Evolutionary conservation across 2,888 invertebrate genomes (phyloP), one percentile per base, ranked within the genome.

Genomic region (Cephus spinipes): DNA sequence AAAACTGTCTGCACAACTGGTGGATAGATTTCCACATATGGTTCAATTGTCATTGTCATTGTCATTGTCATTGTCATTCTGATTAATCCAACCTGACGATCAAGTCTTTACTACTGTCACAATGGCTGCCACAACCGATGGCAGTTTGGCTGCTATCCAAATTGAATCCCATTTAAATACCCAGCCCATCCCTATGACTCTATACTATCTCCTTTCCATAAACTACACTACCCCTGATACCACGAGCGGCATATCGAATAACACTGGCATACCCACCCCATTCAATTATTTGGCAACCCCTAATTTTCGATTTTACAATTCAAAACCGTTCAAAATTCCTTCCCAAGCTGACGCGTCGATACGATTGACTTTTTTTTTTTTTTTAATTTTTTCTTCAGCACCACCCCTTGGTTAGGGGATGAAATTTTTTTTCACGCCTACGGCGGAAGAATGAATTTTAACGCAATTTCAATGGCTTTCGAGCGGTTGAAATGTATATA

Each of bases 141-240:
- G 74, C 73, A 55, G 75, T 68, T 75, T 86, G 85, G 86, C 86
- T 12, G 30, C 73, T 34, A n/a, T 84, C 86, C 85, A 85, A 85
- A 85, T 86, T 85, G 80, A 86, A 85, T 85, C 83, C 55, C 81
- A 86, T 85, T 86, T 83, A 73, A 75, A 78, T 77, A 33, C 68
- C 75, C 40, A 23, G 2, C 23, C 23, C 55, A 0, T 55, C 23
- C 23, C 55, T 23, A 23, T 6, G 9, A 55, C 15, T 55, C 55
- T 23, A 23, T 55, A 55, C 55, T 23, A 55, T 55, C 55, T 23
- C 55, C 23, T 55, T 23, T 9, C 23, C 55, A 9, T 55, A 55
- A 9, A 55, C 55, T 23, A 55, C 23, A 55, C 23, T 23, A 55
- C 23, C 55, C 55, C 55, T 55, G 23, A 15, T 55, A 23, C 55